These are phyloP conservation scores for Pituophis catenifer DNA, from an alignment of 2,113 vertebrate genomes.

Conservation along the genomic window DNA sequence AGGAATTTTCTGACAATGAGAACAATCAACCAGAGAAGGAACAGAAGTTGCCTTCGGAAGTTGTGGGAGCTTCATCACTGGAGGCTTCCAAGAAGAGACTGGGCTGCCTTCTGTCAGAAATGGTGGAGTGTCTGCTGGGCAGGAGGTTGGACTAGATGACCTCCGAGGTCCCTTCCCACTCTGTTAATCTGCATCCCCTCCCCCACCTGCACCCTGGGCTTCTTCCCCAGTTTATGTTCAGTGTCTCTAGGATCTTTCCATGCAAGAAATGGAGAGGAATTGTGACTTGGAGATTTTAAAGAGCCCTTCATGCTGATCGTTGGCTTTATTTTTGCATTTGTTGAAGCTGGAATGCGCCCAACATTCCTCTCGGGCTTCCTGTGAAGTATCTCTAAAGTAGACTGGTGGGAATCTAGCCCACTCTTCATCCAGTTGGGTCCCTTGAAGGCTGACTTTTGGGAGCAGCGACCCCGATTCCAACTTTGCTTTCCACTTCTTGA, in stretches of 20 bases:
- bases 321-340: neutral
- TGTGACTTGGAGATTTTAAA: neutral
- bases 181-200: neutral
- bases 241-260: neutral
- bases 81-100: no score
- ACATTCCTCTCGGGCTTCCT: neutral
- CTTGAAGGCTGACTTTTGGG: neutral
- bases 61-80: no score
- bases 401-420: neutral
- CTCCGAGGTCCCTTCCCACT: neutral
- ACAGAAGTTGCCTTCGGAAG: no score
- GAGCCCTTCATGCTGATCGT: neutral
- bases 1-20: no score
- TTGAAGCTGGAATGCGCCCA: rapidly evolving
- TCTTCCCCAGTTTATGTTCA: neutral
- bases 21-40: no score
- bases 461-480: neutral
- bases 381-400: no score
- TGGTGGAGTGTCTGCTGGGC: no score
- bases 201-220: neutral
- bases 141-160: no score
- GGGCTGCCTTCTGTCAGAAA: no score
- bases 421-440: neutral
- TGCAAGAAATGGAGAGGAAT: neutral
- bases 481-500: neutral